Percentiles rank a stretch among this genome's conserved stretches.
Conservation (phyloP, 2,888 invertebrate species). For the Drosophila prostipennis region DNA sequence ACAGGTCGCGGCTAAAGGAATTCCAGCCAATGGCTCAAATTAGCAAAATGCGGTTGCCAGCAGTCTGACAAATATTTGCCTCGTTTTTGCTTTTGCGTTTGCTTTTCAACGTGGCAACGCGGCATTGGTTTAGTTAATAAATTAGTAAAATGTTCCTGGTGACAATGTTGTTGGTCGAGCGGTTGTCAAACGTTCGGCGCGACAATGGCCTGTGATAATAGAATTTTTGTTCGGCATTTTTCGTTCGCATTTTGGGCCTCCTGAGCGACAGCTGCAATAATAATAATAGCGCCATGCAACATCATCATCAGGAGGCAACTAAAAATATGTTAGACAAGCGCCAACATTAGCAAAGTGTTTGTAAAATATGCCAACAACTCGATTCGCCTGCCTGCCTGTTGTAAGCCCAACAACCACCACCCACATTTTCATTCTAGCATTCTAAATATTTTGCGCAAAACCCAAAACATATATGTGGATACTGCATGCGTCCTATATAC, state of each 20-base stretch:
- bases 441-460: conserved; percentile 55
- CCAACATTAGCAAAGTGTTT: conserved; percentile 63
- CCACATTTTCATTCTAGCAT: conserved; percentile 14
- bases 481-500: conserved; percentile 1
- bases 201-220: conserved; percentile 53
- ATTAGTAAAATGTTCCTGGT: conserved; percentile 67
- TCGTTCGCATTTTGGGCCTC: conserved; percentile 25
- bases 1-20: conserved; percentile 10
- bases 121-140: conserved; percentile 71
- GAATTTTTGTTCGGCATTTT: conserved; percentile 55
- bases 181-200: conserved; percentile 19
- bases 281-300: conserved; percentile 38
- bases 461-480: conserved; percentile 28
- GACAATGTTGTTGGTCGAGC: conserved; percentile 42
- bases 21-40: conserved; percentile 7
- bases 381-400: conserved; percentile 1
- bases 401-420: not conserved
- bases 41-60: conserved; percentile 9
- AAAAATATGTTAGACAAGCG: conserved; percentile 58
- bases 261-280: conserved; percentile 63
- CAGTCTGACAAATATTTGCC: conserved; percentile 61
- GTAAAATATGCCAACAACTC: conserved; percentile 53
- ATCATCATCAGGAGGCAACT: conserved; percentile 34
- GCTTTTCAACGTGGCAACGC: not conserved
- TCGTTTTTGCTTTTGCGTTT: not conserved